phyloP scores from a whole-genome alignment of 2,888 invertebrate genomes.

The Caradrina clavipalpis region DNA sequence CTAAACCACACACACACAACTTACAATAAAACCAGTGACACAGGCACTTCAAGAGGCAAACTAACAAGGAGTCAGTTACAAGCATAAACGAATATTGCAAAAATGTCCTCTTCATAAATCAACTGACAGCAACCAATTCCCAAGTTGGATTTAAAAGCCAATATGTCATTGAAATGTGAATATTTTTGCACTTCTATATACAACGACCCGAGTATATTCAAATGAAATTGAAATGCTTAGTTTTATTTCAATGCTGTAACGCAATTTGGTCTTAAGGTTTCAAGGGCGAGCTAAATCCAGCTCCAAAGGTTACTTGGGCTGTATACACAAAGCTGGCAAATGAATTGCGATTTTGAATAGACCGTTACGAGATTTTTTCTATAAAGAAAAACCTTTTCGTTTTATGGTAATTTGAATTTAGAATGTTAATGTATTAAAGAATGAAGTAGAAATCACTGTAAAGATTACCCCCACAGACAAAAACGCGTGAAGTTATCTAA shows the following conservation, averaged over 20 bases:
- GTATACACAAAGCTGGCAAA: conserved; percentile 27
- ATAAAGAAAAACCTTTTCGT: background rate
- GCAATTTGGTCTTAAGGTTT: conserved; percentile 33
- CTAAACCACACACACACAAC: no score
- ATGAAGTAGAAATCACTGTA: background rate
- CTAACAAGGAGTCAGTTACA: background rate
- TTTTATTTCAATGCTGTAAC: conserved; percentile 54
- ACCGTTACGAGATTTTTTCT: background rate
- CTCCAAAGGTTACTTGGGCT: conserved; percentile 23
- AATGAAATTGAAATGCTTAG: conserved; percentile 46
- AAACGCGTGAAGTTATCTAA: background rate
- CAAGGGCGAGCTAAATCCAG: conserved; percentile 25
- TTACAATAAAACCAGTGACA: no score
- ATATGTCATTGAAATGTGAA: conserved; percentile 37
- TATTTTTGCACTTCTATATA: conserved; percentile 34
- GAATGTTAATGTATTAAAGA: background rate
- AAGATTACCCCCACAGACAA: no score
- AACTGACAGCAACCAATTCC: conserved; percentile 18
- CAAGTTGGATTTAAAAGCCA: conserved; percentile 14
- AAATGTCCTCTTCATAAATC: background rate
- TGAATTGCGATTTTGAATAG: conserved; percentile 26
- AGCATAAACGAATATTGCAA: background rate
- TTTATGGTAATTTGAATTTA: background rate
- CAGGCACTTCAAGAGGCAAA: no score
- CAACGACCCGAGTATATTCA: conserved; percentile 2